Evolutionary conservation across 2,797 vertebrate species (phyloP).

Genomic region (Pangasius djambal): DNA sequence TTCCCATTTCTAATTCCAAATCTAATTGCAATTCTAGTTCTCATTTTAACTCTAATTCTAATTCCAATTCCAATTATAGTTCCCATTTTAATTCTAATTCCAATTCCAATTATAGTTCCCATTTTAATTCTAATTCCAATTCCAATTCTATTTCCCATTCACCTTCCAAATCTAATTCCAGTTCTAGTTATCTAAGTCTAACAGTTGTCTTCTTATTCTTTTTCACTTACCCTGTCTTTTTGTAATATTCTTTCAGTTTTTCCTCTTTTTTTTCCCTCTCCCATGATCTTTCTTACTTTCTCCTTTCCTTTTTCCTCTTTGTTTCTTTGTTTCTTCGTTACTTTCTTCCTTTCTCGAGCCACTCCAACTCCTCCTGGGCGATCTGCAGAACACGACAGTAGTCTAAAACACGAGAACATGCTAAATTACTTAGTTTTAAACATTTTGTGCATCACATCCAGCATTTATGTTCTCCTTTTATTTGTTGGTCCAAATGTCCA

Average conservation of each 20-base stretch:
- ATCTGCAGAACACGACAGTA: too few relatives aligned
- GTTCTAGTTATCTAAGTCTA: too few relatives aligned
- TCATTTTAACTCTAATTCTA: neutral
- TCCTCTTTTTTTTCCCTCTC: neutral
- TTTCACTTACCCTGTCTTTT: neutral
- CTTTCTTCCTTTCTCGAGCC: neutral
- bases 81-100: neutral
- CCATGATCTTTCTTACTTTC: neutral
- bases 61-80: neutral
- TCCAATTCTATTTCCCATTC: neutral
- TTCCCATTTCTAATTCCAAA: neutral
- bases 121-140: neutral
- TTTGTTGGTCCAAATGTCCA: too few relatives aligned
- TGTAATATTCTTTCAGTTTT: neutral
- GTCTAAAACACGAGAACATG: too few relatives aligned
- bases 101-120: neutral
- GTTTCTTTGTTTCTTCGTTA: neutral
- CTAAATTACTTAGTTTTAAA: too few relatives aligned
- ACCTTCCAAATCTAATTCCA: neutral
- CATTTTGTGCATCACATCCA: too few relatives aligned
- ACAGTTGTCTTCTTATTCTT: neutral
- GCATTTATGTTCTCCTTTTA: too few relatives aligned
- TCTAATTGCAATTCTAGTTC: neutral
- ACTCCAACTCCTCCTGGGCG: too few relatives aligned
- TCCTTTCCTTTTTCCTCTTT: neutral